Conservation (phyloP, 2,113 vertebrate genomes). For the Entelurus aequoreus region DNA sequence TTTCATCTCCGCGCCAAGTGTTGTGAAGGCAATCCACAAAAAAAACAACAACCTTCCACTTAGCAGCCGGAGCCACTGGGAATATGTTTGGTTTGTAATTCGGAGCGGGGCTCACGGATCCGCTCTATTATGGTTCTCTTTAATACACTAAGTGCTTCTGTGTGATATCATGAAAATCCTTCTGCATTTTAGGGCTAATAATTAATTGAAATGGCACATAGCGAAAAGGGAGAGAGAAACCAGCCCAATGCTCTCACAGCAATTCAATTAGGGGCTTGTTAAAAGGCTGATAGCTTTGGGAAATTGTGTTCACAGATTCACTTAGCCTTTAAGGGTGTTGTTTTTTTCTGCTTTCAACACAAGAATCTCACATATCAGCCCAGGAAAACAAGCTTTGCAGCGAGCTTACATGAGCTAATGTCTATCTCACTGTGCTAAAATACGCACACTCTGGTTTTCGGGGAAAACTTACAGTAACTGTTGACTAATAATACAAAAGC, state of each 20-base stretch:
- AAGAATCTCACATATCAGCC: slow-evolving; percentile 25
- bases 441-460: too few relatives aligned
- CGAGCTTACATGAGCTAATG: slow-evolving; percentile 7
- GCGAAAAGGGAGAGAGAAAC: slow-evolving; percentile 50
- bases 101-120: slow-evolving; percentile 65
- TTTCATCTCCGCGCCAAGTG: slow-evolving; percentile 61
- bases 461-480: too few relatives aligned
- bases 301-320: slow-evolving; percentile 69
- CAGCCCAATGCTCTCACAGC: slow-evolving; percentile 59
- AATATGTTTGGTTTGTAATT: slow-evolving; percentile 70
- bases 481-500: too few relatives aligned
- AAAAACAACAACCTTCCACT: slow-evolving; percentile 53
- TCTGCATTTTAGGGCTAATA: slow-evolving; percentile 70
- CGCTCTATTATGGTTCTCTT: slow-evolving; percentile 67
- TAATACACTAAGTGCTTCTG: slow-evolving; percentile 71
- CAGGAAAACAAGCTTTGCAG: slow-evolving; percentile 27
- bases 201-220: slow-evolving; percentile 75
- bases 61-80: slow-evolving; percentile 63
- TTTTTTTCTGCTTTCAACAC: slow-evolving; percentile 37
- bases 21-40: slow-evolving; percentile 56
- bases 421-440: too few relatives aligned
- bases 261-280: slow-evolving; percentile 75
- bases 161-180: slow-evolving; percentile 69
- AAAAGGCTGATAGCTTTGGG: slow-evolving; percentile 70
- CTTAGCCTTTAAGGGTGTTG: slow-evolving; percentile 50